These are phyloP conservation scores for Hafferia zeledoni DNA, from an alignment of 2,797 vertebrate species.

Conservation along the genomic window DNA sequence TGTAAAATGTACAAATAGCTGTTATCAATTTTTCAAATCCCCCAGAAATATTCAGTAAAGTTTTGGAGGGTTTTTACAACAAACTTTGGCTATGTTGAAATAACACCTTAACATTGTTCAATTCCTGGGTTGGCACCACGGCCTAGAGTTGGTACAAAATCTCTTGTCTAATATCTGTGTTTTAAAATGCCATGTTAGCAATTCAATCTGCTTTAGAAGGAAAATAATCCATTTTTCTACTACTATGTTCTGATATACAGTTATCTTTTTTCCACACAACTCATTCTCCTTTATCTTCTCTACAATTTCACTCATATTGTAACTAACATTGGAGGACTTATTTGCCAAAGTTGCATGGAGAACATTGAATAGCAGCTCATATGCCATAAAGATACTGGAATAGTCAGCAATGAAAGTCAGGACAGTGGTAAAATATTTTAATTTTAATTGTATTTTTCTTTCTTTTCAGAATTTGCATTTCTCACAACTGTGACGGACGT, in stretches of 20 bases:
- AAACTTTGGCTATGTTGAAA: not conserved
- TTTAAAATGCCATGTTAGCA: not conserved
- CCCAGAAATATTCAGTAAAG: not conserved
- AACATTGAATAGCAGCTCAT: not conserved
- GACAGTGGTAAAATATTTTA: not conserved
- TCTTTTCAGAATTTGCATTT: not conserved
- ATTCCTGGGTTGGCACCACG: not conserved
- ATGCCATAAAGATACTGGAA: not conserved
- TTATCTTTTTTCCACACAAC: not conserved
- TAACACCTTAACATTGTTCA: not conserved
- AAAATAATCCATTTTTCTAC: not conserved
- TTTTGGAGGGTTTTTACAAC: fast-evolving
- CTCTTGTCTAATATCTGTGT: not conserved
- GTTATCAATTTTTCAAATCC: not conserved
- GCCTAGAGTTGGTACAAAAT: not conserved
- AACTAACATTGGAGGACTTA: not conserved
- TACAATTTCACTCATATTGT: not conserved
- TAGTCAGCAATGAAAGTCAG: not conserved
- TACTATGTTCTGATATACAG: not conserved
- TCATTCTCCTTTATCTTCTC: not conserved
- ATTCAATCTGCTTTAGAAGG: not conserved
- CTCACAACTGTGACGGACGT: not conserved
- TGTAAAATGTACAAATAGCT: not conserved
- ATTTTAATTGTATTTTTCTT: not conserved
- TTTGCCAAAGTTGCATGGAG: not conserved